These are phyloP conservation scores for Brachylomia viminalis DNA, from an alignment of 2,888 invertebrate genomes.

Conservation along the genomic window DNA sequence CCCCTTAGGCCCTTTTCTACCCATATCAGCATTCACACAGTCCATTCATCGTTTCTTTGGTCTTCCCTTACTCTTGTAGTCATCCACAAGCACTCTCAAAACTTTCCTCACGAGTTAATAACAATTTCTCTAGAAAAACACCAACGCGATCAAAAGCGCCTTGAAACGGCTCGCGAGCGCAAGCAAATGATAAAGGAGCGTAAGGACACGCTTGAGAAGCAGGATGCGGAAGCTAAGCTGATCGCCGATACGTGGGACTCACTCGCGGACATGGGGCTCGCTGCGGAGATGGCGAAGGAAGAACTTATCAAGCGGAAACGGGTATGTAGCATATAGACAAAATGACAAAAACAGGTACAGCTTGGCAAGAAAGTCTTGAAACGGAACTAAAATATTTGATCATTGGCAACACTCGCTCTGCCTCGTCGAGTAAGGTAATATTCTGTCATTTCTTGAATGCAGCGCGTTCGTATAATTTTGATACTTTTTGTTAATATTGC, in stretches of 20 bases:
- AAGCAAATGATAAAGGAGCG: slow-evolving; percentile 75
- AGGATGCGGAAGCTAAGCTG: slow-evolving; percentile 67
- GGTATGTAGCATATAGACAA: slow-evolving; percentile 66
- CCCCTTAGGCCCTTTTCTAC: neutral
- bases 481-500: no score
- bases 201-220: slow-evolving; percentile 62
- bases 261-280: slow-evolving; percentile 75
- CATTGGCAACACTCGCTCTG: no score
- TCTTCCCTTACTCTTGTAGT: neutral
- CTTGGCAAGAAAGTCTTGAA: no score
- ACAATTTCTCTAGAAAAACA: slow-evolving; percentile 61
- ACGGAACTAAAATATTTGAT: no score
- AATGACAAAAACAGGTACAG: neutral
- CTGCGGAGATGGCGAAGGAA: slow-evolving; percentile 70
- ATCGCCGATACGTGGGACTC: slow-evolving; percentile 81
- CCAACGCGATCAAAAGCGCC: slow-evolving; percentile 68
- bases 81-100: neutral
- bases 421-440: no score
- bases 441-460: no score
- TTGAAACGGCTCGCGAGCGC: slow-evolving; percentile 71
- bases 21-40: neutral
- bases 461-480: no score
- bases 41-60: neutral
- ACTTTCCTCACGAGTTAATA: neutral
- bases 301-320: slow-evolving; percentile 76